phyloP scores from a whole-genome alignment of 2,797 vertebrate species.

The Odontamblyopus rebecca region DNA sequence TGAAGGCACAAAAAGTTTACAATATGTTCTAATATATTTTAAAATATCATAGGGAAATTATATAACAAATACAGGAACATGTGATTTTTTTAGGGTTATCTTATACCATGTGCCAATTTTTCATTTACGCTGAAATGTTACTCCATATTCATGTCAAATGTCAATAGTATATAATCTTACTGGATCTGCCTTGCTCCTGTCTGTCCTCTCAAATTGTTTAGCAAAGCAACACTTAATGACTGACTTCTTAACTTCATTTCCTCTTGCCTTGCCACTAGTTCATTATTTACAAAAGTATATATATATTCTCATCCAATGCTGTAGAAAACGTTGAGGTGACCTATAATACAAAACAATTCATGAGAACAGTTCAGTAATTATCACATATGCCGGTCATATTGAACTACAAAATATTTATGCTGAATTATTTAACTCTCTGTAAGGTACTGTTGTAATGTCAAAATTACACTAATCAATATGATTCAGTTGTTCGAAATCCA shows the following conservation, averaged over 20 bases:
- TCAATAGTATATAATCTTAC: constrained; percentile 28
- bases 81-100: constrained; percentile 30
- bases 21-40: constrained; percentile 50
- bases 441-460: background rate
- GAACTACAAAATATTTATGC: background rate
- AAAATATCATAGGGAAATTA: constrained; percentile 24
- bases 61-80: constrained; percentile 37
- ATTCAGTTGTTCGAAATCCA: background rate
- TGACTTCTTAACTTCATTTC: constrained; percentile 4
- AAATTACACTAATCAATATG: background rate
- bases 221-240: constrained; percentile 18
- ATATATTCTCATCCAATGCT: background rate
- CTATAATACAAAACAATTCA: background rate
- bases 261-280: background rate
- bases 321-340: background rate
- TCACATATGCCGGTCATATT: background rate
- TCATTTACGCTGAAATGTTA: constrained; percentile 31
- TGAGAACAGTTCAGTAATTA: background rate
- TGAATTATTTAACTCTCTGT: background rate
- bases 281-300: background rate
- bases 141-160: constrained; percentile 14
- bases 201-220: constrained; percentile 24
- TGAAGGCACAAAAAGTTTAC: constrained; percentile 43
- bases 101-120: constrained; percentile 45
- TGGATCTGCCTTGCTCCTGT: constrained; percentile 39